These are phyloP conservation scores for Diploptera punctata DNA, from an alignment of 2,888 invertebrate species.

Conservation along the genomic window DNA sequence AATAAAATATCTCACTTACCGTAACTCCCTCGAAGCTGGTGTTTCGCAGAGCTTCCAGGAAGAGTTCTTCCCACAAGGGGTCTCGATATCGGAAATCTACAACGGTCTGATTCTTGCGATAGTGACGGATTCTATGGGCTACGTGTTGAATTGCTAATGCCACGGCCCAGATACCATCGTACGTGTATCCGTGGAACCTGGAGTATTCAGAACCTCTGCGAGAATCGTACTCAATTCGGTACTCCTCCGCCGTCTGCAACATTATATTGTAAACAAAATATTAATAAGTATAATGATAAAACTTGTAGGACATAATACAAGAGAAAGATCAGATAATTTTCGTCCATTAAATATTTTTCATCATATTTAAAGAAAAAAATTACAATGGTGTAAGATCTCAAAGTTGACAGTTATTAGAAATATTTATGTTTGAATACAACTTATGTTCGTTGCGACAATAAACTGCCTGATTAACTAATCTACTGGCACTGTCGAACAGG, in stretches of 20 bases:
- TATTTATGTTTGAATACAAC: too few relatives aligned
- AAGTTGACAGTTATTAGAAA: too few relatives aligned
- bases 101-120: constrained; percentile 77
- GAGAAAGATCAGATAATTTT: too few relatives aligned
- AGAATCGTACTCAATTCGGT: constrained; percentile 83
- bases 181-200: constrained; percentile 96
- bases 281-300: too few relatives aligned
- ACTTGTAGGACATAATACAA: too few relatives aligned
- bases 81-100: constrained; percentile 86
- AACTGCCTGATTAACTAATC: too few relatives aligned
- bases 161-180: constrained; percentile 98
- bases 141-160: constrained; percentile 94
- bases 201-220: constrained; percentile 85
- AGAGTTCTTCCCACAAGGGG: constrained; percentile 84
- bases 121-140: constrained; percentile 72
- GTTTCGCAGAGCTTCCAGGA: constrained; percentile 86
- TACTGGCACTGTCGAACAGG: too few relatives aligned
- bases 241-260: constrained; percentile 86
- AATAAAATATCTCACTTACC: constrained; percentile 54
- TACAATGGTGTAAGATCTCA: too few relatives aligned
- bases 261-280: too few relatives aligned
- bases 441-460: too few relatives aligned
- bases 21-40: constrained; percentile 96
- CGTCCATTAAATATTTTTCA: too few relatives aligned
- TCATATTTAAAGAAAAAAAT: too few relatives aligned